These are phyloP conservation scores for Plemyria rubiginata DNA, from an alignment of 2,888 invertebrate genomes.

Conservation along the genomic window DNA sequence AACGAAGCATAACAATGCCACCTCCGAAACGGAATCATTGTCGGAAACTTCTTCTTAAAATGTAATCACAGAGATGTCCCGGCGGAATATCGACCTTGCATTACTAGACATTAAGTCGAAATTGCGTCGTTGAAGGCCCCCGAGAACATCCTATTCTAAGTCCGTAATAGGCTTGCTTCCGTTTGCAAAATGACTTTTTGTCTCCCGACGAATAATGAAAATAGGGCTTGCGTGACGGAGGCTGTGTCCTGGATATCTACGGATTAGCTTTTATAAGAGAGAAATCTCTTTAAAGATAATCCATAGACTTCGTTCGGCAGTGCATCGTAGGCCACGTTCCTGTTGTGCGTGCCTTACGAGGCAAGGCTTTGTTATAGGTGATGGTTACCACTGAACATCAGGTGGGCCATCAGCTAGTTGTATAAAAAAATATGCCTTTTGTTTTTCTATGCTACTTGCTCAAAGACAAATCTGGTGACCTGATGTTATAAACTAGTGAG, in stretches of 20 bases:
- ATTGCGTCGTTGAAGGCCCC: slow-evolving; percentile 33
- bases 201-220: slow-evolving; percentile 44
- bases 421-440: too few species aligned
- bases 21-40: slow-evolving; percentile 36
- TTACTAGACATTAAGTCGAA: slow-evolving; percentile 38
- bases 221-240: slow-evolving; percentile 38
- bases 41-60: slow-evolving; percentile 40
- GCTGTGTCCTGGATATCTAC: slow-evolving; percentile 18
- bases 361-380: too few species aligned
- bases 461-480: too few species aligned
- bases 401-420: too few species aligned
- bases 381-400: too few species aligned
- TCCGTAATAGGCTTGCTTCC: slow-evolving; percentile 42
- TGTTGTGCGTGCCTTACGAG: too few species aligned
- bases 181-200: slow-evolving; percentile 45
- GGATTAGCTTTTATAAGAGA: slow-evolving; percentile 20
- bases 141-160: slow-evolving; percentile 39
- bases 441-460: too few species aligned
- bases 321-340: too few species aligned
- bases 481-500: too few species aligned
- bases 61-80: slow-evolving; percentile 40
- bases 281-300: too few species aligned
- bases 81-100: slow-evolving; percentile 40
- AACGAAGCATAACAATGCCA: slow-evolving; percentile 32
- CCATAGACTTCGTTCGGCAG: too few species aligned